Evolutionary conservation across 2,113 vertebrate genomes (phyloP), one percentile per base, ranked within the genome.

Genomic region (Malurus elegans): DNA sequence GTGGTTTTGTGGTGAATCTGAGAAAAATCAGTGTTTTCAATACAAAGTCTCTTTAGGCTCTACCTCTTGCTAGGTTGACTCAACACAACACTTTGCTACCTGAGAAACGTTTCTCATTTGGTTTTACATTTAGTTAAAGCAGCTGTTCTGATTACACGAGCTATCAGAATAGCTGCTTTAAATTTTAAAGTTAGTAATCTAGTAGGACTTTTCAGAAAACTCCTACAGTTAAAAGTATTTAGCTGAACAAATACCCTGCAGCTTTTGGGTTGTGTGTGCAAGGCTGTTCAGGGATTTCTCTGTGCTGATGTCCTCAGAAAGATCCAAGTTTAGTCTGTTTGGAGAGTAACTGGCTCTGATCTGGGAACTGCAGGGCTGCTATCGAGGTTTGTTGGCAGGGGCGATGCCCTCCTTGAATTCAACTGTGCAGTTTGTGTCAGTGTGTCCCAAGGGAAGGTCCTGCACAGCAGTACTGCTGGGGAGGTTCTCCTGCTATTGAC

Each of bases 371-470:
- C 9, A 24, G 32, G 81, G 25, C 34, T 67, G 6, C 64, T 82
- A 10, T 0, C 0, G 0, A 47, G 44, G 8, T 85, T 91, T 75
- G 25, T 62, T 25, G 38, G 32, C 23, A 16, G 26, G 5, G 15
- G 6, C 28, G 31, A 23, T 75, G 40, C 9, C 21, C 24, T 88
- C 24, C 45, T 14, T 0, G 0, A 34, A 28, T 72, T 60, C 23
- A 67, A 47, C 34, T 64, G 32, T 66, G 36, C 36, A 40, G 1
- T 36, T 38, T 57, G 16, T 58, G 34, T 56, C 53, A 75, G 8
- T 26, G 12, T 36, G 47, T 58, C 66, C 42, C 2, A 0, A 71
- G 29, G 17, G 44, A 87, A 64, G 14, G 32, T 57, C 23, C 54
- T 71, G 34, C 5, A 12, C 14, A 9, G 15, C 10, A 44, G 8